Evolutionary conservation across 2,797 vertebrate genomes (phyloP).

Genomic region (Pangasius djambal): DNA sequence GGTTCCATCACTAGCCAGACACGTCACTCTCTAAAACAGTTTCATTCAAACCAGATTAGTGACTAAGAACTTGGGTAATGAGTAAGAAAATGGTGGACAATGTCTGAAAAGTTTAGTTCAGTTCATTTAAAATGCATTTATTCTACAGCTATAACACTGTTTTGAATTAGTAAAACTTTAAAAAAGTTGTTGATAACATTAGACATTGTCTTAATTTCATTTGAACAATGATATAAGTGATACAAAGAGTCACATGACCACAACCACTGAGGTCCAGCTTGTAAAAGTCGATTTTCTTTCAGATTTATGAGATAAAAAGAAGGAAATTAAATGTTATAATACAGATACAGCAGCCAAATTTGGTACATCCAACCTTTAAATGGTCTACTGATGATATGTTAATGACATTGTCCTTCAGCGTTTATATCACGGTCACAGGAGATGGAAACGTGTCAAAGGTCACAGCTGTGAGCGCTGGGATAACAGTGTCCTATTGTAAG

Average conservation of each 20-base stretch:
- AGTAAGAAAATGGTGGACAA: not conserved
- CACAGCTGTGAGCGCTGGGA: constrained; percentile 14
- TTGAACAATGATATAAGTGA: not conserved
- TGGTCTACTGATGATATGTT: not conserved
- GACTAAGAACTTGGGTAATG: constrained; percentile 46
- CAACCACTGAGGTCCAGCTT: not conserved
- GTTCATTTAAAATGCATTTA: not conserved
- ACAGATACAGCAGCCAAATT: not conserved
- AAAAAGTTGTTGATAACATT: not conserved
- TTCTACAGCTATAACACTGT: not conserved
- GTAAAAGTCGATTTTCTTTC: not conserved
- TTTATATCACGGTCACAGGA: constrained; percentile 31
- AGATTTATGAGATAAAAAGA: not conserved
- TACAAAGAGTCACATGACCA: not conserved
- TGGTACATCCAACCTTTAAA: not conserved
- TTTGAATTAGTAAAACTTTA: not conserved
- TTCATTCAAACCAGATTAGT: not conserved
- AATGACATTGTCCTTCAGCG: not conserved
- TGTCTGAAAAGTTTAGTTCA: not conserved
- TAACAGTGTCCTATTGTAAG: constrained; percentile 19
- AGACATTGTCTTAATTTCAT: not conserved
- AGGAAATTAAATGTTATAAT: not conserved
- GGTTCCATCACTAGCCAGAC: not conserved
- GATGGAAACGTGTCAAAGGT: constrained; percentile 22
- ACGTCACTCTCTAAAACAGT: not conserved